Base-by-base conservation (phyloP, 2,888 invertebrate species). In the Amphimallon solstitiale region DNA sequence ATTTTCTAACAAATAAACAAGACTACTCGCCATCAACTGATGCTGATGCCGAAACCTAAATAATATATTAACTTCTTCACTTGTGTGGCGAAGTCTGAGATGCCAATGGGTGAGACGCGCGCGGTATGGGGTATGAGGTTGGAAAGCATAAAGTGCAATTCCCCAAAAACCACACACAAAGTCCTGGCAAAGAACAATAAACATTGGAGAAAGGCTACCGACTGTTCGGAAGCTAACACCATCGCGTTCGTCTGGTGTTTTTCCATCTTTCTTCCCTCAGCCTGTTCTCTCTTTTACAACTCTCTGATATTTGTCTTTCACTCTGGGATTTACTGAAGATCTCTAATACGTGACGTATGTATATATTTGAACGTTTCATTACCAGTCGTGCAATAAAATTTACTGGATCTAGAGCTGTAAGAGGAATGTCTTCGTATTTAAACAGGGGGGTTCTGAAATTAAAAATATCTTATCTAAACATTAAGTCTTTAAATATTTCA, bases 311-410 rank as follows among this genome's bases (percentile, higher is more conserved):
- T 56, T 56, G 56, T 56, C 29, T 56, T 43, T 15, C 43, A 37
- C 56, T 56, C 23, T 23, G 56, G n/a, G 56, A 56, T 43, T 56
- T 56, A 23, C 5, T 23, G 40, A 9, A 43, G 56, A 56, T 56
- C 56, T 40, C 56, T 40, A 56, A 43, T 56, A 56, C 56, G 56
- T 43, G 56, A 56, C 56, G 56, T 56, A 56, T 43, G 56, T 56
- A 23, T 54, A n/a, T 56, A 43, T 56, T 56, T 56, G 56, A 56
- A 56, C 56, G 29, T 56, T 56, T 56, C 56, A 56, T 56, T 56
- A 56, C 56, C 6, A 21, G 23, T n/a, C 14, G 23, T 15, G 40
- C 43, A 56, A 56, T 56, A 43, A 56, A 56, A 56, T 43, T 40
- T 23, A 21, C 21, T 49, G 23, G 48, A 23, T 23, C 12, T 49